phyloP scores from a whole-genome alignment of 1,140 invertebrate genomes.

The Diachasma alloeum region DNA sequence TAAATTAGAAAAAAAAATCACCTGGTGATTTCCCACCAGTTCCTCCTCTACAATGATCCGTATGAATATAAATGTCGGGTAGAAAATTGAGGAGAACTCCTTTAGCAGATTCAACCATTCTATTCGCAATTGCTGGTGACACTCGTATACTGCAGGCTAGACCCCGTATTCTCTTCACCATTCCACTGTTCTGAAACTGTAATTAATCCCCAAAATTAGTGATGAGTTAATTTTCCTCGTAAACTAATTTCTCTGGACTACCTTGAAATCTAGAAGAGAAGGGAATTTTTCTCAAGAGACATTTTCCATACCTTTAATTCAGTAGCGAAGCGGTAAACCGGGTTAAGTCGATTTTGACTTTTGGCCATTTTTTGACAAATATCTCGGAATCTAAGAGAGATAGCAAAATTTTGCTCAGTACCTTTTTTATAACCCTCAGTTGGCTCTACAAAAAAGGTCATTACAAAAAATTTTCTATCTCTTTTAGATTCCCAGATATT shows the following conservation, averaged over 20 bases:
- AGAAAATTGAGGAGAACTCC: slow-evolving; percentile 89
- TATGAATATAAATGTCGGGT: slow-evolving; percentile 94
- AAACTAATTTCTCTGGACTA: neutral
- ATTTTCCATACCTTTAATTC: no score
- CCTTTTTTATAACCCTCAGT: no score
- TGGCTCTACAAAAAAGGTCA: no score
- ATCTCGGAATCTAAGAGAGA: no score
- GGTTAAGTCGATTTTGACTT: no score
- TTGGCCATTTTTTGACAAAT: no score
- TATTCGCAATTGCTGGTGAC: slow-evolving; percentile 89
- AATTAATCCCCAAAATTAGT: slow-evolving; percentile 51
- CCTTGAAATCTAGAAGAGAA: no score
- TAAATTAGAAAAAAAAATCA: slow-evolving; percentile 33
- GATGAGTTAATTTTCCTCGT: neutral
- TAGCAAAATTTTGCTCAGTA: no score
- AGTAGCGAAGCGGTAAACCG: no score
- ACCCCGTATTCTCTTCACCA: slow-evolving; percentile 94
- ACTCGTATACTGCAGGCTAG: slow-evolving; percentile 87
- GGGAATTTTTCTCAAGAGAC: no score
- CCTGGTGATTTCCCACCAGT: slow-evolving; percentile 86
- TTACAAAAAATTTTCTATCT: no score
- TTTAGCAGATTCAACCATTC: slow-evolving; percentile 93
- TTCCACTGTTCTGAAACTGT: slow-evolving; percentile 81
- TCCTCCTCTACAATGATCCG: slow-evolving; percentile 88
- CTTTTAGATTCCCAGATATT: no score